phyloP scores from a whole-genome alignment of 2,888 invertebrate species.

The Rhagium mordax region DNA sequence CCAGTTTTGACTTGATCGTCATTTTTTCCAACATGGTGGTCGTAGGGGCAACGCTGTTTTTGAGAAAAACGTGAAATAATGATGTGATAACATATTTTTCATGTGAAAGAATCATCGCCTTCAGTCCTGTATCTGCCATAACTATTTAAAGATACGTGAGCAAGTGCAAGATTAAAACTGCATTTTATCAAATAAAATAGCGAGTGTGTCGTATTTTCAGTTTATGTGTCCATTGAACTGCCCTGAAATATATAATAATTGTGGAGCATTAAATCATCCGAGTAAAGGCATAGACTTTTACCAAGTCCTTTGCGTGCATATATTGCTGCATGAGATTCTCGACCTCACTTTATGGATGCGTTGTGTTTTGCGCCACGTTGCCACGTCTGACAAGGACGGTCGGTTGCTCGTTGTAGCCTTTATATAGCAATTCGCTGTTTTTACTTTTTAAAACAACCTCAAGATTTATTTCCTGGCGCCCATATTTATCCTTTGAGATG shows the following conservation, averaged over 20 bases:
- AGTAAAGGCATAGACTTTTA: slow-evolving; percentile 29
- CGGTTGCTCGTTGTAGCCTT: slow-evolving; percentile 69
- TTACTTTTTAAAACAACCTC: slow-evolving; percentile 49
- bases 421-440: slow-evolving; percentile 70
- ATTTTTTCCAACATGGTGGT: too few relatives aligned
- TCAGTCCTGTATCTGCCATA: too few relatives aligned
- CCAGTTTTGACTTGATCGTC: too few relatives aligned
- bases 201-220: background rate
- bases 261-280: slow-evolving; percentile 34
- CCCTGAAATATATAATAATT: slow-evolving; percentile 36
- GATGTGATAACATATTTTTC: too few relatives aligned
- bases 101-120: too few relatives aligned
- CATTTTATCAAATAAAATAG: background rate
- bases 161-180: background rate
- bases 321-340: slow-evolving; percentile 34
- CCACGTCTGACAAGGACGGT: slow-evolving; percentile 73
- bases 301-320: slow-evolving; percentile 33
- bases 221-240: slow-evolving; percentile 36
- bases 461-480: slow-evolving; percentile 66
- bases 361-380: slow-evolving; percentile 54
- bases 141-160: too few relatives aligned
- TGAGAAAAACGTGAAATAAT: too few relatives aligned
- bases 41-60: too few relatives aligned
- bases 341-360: slow-evolving; percentile 36
- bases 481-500: slow-evolving; percentile 61